Evolutionary conservation across 2,797 vertebrate genomes (phyloP), one percentile per base, ranked within the genome.

Genomic region (Lutjanus argentimaculatus): DNA sequence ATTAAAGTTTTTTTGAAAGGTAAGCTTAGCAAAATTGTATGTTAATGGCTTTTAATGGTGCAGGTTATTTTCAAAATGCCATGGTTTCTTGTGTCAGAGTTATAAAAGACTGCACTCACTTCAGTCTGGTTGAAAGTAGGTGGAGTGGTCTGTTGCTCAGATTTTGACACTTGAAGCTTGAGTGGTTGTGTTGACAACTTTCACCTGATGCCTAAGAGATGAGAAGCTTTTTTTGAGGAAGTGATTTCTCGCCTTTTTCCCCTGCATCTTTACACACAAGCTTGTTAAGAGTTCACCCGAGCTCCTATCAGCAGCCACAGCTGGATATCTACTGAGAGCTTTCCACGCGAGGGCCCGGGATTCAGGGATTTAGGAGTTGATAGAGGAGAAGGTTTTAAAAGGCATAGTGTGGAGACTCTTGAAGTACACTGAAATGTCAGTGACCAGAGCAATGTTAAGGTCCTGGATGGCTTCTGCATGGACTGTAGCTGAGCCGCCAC

Each of bases 401-500:
- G 78, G 85, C 84, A 79, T 69, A 89, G 79, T 84, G 84, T 84
- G 72, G 83, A 83, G 74, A 77, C 66, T 87, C 76, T 80, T 80
- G 74, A 85, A 91, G 80, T 79, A 49, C 73, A 77, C 74, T 83
- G 67, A 73, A 90, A 90, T 87, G 86, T 85, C 87, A 83, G 84
- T 57, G 90, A 86, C 83, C 80, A 58, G 85, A 79, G 83, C 45
- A 21, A 86, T 84, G 89, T 85, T 90, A 81, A 87, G 89, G 90
- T 84, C 72, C 77, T 65, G 43, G 82, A 86, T 82, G 87, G 90
- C 89, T 91, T 88, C 86, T 87, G 87, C 91, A 86, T 74, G 85
- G 89, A 88, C 52, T 74, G 80, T 52, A 15, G 83, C 83, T 58
- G 81, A 84, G 87, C 72, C 19, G 42, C 67, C 68, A 36, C 89